These are phyloP conservation scores for Catocala fraxini DNA, from an alignment of 2,888 invertebrate species.

Conservation along the genomic window DNA sequence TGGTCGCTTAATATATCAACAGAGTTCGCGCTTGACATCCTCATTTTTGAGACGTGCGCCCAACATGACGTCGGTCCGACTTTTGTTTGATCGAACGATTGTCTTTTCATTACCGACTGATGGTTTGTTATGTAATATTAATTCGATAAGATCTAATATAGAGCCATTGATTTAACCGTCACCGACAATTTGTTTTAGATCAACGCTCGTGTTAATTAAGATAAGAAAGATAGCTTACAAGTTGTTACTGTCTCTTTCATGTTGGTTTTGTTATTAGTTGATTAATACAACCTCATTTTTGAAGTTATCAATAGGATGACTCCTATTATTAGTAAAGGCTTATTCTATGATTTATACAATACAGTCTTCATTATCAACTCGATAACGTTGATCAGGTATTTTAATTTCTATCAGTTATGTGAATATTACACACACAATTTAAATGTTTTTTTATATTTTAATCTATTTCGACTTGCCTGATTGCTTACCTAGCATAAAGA, in stretches of 20 bases:
- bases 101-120: constrained; percentile 71
- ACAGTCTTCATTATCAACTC: too few species aligned
- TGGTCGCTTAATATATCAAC: constrained; percentile 1
- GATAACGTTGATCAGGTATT: too few species aligned
- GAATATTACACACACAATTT: too few species aligned
- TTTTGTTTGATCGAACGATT: constrained; percentile 71
- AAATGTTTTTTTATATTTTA: too few species aligned
- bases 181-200: constrained; percentile 64
- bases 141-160: constrained; percentile 74
- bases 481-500: too few species aligned
- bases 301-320: constrained; percentile 17
- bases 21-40: constrained; percentile 29
- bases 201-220: constrained; percentile 66
- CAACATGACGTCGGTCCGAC: constrained; percentile 55
- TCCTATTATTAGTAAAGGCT: too few species aligned
- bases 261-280: constrained; percentile 24
- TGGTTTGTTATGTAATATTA: constrained; percentile 77
- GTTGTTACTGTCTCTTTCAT: constrained; percentile 39
- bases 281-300: constrained; percentile 35
- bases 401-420: background rate
- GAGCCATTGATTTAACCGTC: constrained; percentile 69
- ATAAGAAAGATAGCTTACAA: constrained; percentile 54
- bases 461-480: too few species aligned
- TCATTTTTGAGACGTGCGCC: constrained; percentile 36
- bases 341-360: too few species aligned